Percentiles rank a stretch among this genome's conserved stretches.
These are phyloP conservation scores for Corbicula japonica DNA, from an alignment of 2,888 invertebrate genomes.

Conservation along the genomic window DNA sequence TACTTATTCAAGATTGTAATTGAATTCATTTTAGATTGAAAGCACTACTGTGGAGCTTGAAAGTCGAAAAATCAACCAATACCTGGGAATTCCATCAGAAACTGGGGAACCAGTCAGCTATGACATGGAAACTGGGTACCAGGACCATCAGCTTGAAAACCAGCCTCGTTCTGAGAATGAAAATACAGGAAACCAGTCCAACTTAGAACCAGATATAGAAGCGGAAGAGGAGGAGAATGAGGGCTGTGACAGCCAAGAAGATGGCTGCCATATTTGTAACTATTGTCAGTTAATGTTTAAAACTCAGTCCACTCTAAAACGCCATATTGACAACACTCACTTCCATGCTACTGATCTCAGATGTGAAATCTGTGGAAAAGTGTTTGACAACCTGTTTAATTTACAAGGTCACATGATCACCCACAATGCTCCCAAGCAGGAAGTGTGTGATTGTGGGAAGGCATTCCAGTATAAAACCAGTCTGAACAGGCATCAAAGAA, in stretches of 20 bases:
- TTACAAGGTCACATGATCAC: constrained; percentile 20
- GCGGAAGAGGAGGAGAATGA: background rate
- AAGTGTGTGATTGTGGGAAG: constrained; percentile 44
- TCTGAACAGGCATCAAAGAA: constrained; percentile 36
- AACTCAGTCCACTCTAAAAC: constrained; percentile 5
- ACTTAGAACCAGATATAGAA: background rate
- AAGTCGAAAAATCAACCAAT: constrained; percentile 18
- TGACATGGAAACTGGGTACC: background rate
- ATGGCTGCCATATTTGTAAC: constrained; percentile 29
- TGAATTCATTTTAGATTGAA: constrained; percentile 10
- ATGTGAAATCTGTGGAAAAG: constrained; percentile 28
- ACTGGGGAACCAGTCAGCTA: background rate
- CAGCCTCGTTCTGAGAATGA: background rate
- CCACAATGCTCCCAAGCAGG: constrained; percentile 25
- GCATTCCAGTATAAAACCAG: constrained; percentile 49
- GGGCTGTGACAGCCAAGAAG: background rate
- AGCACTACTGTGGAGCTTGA: constrained; percentile 15
- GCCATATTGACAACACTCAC: constrained; percentile 32
- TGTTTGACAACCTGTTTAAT: constrained; percentile 9
- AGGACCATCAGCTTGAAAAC: background rate
- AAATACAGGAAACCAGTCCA: constrained; percentile 12
- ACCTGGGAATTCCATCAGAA: background rate
- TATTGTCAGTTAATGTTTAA: constrained; percentile 37
- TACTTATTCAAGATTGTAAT: too few species aligned
- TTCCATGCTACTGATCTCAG: background rate